Conservation (phyloP, 2,888 invertebrate species). For the Drosophila falleni region DNA sequence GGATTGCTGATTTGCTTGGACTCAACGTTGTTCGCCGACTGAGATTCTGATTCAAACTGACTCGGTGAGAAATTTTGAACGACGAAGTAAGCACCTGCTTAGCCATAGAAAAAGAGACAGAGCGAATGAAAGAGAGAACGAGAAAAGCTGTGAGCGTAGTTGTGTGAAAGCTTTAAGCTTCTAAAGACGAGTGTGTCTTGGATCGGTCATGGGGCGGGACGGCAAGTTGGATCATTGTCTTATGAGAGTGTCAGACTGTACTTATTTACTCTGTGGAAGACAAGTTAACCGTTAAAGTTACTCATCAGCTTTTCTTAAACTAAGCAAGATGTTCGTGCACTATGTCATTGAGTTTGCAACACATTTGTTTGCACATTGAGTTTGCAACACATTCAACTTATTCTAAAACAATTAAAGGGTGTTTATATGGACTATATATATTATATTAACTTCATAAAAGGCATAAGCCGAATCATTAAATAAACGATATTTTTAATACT, state of each 20-base stretch:
- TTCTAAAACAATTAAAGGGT: too few relatives aligned
- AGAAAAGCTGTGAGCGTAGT: slow-evolving; percentile 1
- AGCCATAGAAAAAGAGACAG: slow-evolving; percentile 2
- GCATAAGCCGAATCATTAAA: too few relatives aligned
- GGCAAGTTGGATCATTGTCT: slow-evolving; percentile 33
- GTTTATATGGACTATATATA: too few relatives aligned
- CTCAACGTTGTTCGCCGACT: slow-evolving; percentile 58
- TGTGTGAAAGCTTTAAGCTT: slow-evolving; percentile 28
- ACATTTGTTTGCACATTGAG: neutral
- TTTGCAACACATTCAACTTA: neutral
- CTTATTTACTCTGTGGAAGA: slow-evolving; percentile 10
- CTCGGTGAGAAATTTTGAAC: slow-evolving; percentile 25
- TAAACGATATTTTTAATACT: too few relatives aligned
- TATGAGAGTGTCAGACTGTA: slow-evolving; percentile 48
- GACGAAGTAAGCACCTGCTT: slow-evolving; percentile 48
- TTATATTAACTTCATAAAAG: too few relatives aligned
- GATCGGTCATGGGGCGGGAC: slow-evolving; percentile 11
- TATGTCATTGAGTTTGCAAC: slow-evolving; percentile 2
- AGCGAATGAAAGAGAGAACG: neutral
- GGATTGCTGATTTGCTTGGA: slow-evolving; percentile 42
- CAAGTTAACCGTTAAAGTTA: slow-evolving; percentile 28
- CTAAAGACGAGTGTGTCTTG: slow-evolving; percentile 25
- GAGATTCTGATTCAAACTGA: slow-evolving; percentile 73
- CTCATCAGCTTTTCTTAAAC: neutral
- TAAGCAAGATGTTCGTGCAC: neutral